Evolutionary conservation across 2,888 invertebrate genomes (phyloP), one percentile per base, ranked within the genome.

Genomic region (Oeneis ivallda): DNA sequence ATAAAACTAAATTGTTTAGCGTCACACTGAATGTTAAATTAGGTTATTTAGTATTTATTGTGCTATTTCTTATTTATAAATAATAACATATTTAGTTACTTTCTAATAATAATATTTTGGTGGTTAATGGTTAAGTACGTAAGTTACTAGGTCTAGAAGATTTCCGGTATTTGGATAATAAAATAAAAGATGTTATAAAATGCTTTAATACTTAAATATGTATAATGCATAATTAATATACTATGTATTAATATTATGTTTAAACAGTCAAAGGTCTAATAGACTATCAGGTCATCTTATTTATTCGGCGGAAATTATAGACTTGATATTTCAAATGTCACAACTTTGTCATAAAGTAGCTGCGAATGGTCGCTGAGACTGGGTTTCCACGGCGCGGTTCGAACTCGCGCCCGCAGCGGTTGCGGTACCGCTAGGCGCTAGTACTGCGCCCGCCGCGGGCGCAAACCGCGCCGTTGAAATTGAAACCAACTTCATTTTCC

Each of bases 121-220:
- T n/a, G n/a, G n/a, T n/a, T n/a, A n/a, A 45, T n/a, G 45, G 6
- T 11, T 50, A 19, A 3, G 19, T 11, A 26, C 5, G 26, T 26
- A 4, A 26, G 26, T 26, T 26, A 26, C 26, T 4, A 26, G n/a
- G 15, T 15, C 15, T 15, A 37, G 10, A 15, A 17, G 15, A 37
- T 54, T 39, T 54, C 54, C 54, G 37, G 17, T 10, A 34, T 53
- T 53, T 53, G 53, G 9, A n/a, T n/a, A n/a, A n/a, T 52, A 52
- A 52, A 13, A 37, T 37, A n/a, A n/a, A 37, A 37, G 37, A 37
- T 17, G 54, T 32, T 32, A 26, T 17, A 26, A 49, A 49, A 19
- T 26, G 1, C 37, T 37, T 7, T 37, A 37, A 4, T 26, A 26
- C 26, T 26, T 26, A 26, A 37, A 37, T 7, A 37, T 37, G 15